A percentile compares a stretch with the other conserved stretches of the same genome.
phyloP scores from a whole-genome alignment of 2,113 vertebrate genomes.

The Todiramphus saurophagus region DNA sequence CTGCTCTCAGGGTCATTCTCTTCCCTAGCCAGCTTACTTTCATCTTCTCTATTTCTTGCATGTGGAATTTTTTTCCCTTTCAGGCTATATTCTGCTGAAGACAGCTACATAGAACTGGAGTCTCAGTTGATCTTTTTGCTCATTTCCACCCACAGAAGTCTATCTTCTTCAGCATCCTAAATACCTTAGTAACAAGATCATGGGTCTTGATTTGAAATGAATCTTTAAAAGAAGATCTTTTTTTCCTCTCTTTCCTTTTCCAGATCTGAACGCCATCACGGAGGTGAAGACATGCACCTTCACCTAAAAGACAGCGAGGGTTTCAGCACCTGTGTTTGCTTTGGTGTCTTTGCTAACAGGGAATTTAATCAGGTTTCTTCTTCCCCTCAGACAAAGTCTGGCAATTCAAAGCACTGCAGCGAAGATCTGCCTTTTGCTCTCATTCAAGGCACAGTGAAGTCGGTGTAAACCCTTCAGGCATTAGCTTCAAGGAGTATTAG shows the following conservation, averaged over 20 bases:
- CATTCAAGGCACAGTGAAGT: neutral
- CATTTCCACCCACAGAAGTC: constrained; percentile 40
- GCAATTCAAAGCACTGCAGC: neutral
- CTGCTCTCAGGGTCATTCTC: neutral
- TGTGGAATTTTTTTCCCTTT: neutral
- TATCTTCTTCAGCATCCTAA: constrained; percentile 53
- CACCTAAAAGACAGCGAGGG: neutral
- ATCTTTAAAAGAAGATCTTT: neutral
- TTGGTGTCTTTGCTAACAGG: neutral
- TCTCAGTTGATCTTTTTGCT: constrained; percentile 48
- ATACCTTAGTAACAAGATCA: constrained; percentile 52
- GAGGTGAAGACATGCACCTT: neutral
- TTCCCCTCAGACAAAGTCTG: neutral
- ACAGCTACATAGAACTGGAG: constrained; percentile 5
- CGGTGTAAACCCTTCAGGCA: neutral
- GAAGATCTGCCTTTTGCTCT: neutral
- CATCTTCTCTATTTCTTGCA: neutral
- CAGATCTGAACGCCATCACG: neutral
- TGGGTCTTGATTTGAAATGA: constrained; percentile 33
- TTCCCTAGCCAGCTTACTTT: neutral
- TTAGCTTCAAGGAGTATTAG: neutral
- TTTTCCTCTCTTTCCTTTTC: neutral
- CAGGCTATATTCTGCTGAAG: neutral
- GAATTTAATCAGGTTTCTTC: neutral
- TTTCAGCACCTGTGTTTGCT: neutral